Evolutionary conservation across 92 coral and sea anemone species (phyloP).

Genomic region (Virgularia gustaviana): DNA sequence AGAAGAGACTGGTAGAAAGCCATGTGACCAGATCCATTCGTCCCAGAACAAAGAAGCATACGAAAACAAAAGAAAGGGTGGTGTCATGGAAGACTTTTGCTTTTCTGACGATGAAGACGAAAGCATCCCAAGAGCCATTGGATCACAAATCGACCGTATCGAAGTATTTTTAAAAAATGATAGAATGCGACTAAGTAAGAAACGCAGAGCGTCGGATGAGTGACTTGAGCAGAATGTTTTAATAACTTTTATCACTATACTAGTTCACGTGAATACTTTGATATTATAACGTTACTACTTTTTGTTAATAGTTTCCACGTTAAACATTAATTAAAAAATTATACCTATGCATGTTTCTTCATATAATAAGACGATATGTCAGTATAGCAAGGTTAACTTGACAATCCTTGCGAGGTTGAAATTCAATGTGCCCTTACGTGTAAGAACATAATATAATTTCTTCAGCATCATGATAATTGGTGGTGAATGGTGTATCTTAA

Average conservation of each 20-base stretch:
- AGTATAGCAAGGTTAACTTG: neutral
- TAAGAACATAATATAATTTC: neutral
- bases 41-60: too few species aligned
- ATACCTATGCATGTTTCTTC: neutral
- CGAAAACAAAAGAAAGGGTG: too few species aligned
- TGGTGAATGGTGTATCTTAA: too few species aligned
- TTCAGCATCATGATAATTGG: too few species aligned
- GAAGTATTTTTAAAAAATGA: conserved; percentile 64
- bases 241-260: neutral
- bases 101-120: conserved; percentile 20
- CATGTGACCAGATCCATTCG: too few species aligned
- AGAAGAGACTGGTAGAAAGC: too few species aligned
- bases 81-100: conserved; percentile 18
- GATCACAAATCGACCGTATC: conserved; percentile 63
- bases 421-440: neutral
- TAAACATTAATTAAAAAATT: too few species aligned
- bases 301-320: too few species aligned
- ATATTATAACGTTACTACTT: too few species aligned
- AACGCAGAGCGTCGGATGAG: conserved; percentile 12
- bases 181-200: conserved; percentile 53
- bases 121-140: conserved; percentile 22
- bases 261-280: too few species aligned
- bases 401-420: neutral
- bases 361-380: neutral
- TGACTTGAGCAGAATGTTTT: neutral